phyloP scores from a whole-genome alignment of 2,888 invertebrate genomes.

The Craniophora ligustri region DNA sequence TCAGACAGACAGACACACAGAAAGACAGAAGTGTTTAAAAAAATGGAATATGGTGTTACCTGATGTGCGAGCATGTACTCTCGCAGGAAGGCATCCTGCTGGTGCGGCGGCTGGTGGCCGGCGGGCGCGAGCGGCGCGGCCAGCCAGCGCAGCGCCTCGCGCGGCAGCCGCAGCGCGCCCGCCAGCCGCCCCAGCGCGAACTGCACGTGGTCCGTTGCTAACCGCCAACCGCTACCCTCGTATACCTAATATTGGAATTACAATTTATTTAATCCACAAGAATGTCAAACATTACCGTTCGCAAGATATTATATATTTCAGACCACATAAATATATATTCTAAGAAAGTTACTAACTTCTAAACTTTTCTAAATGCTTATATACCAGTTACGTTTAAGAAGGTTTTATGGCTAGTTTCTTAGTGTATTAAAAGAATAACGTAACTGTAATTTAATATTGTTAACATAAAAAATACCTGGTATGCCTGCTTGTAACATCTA shows the following conservation, averaged over 20 bases:
- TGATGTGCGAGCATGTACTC: slow-evolving; percentile 96
- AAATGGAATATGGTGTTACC: slow-evolving; percentile 87
- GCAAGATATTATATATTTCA: no score
- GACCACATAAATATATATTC: no score
- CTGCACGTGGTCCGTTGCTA: slow-evolving; percentile 98
- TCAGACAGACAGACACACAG: neutral
- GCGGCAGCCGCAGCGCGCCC: slow-evolving; percentile 93
- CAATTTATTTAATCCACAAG: neutral
- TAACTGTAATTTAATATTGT: neutral
- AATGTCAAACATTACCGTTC: no score
- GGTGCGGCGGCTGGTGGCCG: slow-evolving; percentile 90
- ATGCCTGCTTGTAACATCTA: slow-evolving; percentile 96
- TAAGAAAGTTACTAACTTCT: no score
- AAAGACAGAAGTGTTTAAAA: neutral
- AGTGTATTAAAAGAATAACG: no score
- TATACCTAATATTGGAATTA: slow-evolving; percentile 87
- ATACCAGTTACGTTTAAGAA: no score
- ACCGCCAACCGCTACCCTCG: slow-evolving; percentile 94
- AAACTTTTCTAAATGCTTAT: no score
- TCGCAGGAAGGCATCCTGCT: slow-evolving; percentile 94
- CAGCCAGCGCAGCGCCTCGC: slow-evolving; percentile 89
- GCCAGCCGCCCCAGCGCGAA: slow-evolving; percentile 97
- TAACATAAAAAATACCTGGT: slow-evolving; percentile 89
- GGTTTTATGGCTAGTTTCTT: no score
- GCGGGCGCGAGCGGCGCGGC: slow-evolving; percentile 92